Evolutionary conservation across 1,140 invertebrate species (phyloP), one percentile per base, ranked within the genome.

Genomic region (Eulimnadia texana): DNA sequence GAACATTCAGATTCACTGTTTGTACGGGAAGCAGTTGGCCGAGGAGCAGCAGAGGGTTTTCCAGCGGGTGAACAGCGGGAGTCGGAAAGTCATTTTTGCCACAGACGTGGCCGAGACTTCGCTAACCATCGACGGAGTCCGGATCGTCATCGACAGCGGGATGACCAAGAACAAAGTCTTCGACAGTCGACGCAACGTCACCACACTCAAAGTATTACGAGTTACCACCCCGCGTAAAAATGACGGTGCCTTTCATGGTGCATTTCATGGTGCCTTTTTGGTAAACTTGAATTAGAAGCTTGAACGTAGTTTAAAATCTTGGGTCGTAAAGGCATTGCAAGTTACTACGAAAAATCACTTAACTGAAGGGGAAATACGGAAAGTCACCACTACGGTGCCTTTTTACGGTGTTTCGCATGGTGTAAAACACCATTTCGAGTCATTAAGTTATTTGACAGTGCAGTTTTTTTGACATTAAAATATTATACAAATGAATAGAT

Each of bases 21-120:
- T 57, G 13, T 57, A 57, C 28, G 55, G 55, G n/a, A 57, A 57
- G 25, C 55, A 57, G 20, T 28, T 33, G 68, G 84, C 81, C 0
- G 66, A 74, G 3, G 86, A 91, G 68, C 90, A 94, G 69, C 84
- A 84, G 67, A 78, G 81, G 58, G 84, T 90, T 0, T 93, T 95
- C 67, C 76, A 79, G 16, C 74, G 78, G 0, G 73, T 79, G 27
- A 75, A 80, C 0, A 68, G 72, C 2, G 80, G 79, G 11, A 74
- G 77, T 0, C 76, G 89, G 24, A 94, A 94, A 75, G 84, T 95
- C 28, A 90, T 98, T 55, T 76, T 97, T 1, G 84, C 90, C 0
- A 98, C 93, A 0, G 94, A 95, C 70, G 93, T 98, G 66, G 90
- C 91, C 0, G 93, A 98, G 72, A 95, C 91, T 0, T 91, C 88